Percentiles rank a stretch among this genome's conserved stretches.
Conservation (phyloP, 2,113 vertebrate genomes). For the Tringa solitaria region DNA sequence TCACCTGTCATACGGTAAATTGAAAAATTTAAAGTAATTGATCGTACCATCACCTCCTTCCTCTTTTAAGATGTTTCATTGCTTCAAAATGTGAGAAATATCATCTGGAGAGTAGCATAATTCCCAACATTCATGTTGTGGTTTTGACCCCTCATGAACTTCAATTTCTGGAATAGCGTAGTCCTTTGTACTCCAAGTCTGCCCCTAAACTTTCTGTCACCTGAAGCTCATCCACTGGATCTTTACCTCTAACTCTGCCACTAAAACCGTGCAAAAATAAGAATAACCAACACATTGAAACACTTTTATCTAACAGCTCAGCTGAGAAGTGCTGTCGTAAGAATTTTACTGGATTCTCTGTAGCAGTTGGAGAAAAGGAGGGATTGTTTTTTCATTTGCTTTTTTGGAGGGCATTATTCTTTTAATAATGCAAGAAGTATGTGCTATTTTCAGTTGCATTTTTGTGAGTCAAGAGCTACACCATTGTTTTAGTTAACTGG, state of each 20-base stretch:
- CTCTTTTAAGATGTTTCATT: background rate
- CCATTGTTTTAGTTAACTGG: background rate
- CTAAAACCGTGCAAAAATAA: background rate
- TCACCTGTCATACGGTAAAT: background rate
- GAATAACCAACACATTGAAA: background rate
- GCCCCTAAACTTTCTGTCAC: background rate
- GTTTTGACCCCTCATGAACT: background rate
- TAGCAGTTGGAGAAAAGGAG: background rate
- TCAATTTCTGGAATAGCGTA: background rate
- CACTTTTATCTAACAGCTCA: background rate
- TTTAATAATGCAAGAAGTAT: background rate
- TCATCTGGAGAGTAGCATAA: background rate
- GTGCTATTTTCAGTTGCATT: background rate
- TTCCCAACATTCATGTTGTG: background rate
- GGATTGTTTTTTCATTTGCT: background rate
- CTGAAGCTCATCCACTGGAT: background rate
- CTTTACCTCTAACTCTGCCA: background rate
- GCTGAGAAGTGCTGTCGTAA: background rate
- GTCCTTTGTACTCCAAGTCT: background rate
- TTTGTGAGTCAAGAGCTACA: background rate
- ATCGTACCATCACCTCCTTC: background rate
- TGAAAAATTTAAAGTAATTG: background rate
- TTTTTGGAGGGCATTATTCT: background rate
- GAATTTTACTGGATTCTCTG: background rate
- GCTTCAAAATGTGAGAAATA: slow-evolving; percentile 44